Evolutionary conservation across 2,797 vertebrate genomes (phyloP).

Genomic region (Antrozous pallidus): DNA sequence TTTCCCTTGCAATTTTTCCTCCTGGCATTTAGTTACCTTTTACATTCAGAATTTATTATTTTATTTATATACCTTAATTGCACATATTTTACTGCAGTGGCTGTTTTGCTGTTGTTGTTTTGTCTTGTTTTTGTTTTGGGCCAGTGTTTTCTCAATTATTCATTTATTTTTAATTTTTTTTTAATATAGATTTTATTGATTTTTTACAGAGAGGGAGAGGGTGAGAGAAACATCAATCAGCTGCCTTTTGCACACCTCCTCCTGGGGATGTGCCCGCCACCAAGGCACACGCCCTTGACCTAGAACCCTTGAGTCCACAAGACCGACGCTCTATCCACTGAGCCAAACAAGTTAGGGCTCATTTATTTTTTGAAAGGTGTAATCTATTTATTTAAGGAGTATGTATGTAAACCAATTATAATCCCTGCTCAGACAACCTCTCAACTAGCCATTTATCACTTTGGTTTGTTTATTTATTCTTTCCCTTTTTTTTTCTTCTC

Average conservation of each 20-base stretch:
- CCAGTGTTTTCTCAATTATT: not conserved
- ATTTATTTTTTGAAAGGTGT: constrained; percentile 13
- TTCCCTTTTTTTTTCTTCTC: not conserved
- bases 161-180: too few species aligned
- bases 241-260: too few species aligned
- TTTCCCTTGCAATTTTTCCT: not conserved
- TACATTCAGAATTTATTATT: not conserved
- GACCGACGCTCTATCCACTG: too few species aligned
- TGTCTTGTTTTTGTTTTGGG: too few species aligned
- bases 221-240: too few species aligned
- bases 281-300: too few species aligned
- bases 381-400: not conserved
- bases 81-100: not conserved
- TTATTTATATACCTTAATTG: not conserved
- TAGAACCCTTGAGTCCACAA: too few species aligned
- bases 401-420: not conserved
- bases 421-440: not conserved
- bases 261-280: too few species aligned
- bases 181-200: too few species aligned
- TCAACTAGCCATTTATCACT: not conserved
- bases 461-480: not conserved
- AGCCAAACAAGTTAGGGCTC: too few species aligned
- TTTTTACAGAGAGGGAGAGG: too few species aligned
- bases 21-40: not conserved
- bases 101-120: not conserved